Base-by-base conservation (phyloP, 37 sponge, comb jelly and placozoan genomes). In the Spongilla lacustris region DNA sequence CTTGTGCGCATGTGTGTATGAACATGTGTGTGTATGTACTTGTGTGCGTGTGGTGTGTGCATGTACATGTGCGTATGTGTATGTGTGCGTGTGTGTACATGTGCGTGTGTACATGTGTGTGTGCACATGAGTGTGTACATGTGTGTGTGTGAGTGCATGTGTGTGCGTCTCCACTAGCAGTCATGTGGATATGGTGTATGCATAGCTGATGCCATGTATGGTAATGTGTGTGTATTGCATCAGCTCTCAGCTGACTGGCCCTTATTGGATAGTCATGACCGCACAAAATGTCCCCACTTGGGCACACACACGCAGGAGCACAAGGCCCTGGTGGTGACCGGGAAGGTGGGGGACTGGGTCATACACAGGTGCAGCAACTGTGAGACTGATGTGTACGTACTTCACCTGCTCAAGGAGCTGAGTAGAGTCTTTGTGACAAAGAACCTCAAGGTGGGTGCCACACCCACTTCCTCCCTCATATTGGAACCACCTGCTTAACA, bases 351-450 rank as follows among this genome's bases (percentile, higher is more conserved):
- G 13, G 90, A 89, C 68, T 93, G 94, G 94, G 26, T 41, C 27
- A 49, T 93, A 0, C 79, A 80, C 37, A 66, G 66, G 0, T 93
- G 94, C 58, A 48, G 36, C 48, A 87, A 86, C 82, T 93, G 94
- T 83, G 71, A 68, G 73, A 80, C 77, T n/a, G 90, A 80, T 32
- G 90, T 89, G 25, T 89, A 83, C 35, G 34, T 93, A 11, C 24
- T 70, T 13, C 90, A 93, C 68, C 69, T 67, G n/a, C n/a, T 68
- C 26, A 86, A 86, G 25, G 83, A 66, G 17, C 69, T 81, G 68
- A 50, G 71, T 22, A 66, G 81, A 30, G 66, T 69, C 23, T 85
- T 90, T 46, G 86, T 81, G 17, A 79, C 80, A 23, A 22, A 29
- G 0, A 28, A 58, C 49, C 37, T 90, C 10, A 12, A 81, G 76